These are phyloP conservation scores for Psophia crepitans DNA, from an alignment of 2,113 vertebrate genomes.

Conservation along the genomic window DNA sequence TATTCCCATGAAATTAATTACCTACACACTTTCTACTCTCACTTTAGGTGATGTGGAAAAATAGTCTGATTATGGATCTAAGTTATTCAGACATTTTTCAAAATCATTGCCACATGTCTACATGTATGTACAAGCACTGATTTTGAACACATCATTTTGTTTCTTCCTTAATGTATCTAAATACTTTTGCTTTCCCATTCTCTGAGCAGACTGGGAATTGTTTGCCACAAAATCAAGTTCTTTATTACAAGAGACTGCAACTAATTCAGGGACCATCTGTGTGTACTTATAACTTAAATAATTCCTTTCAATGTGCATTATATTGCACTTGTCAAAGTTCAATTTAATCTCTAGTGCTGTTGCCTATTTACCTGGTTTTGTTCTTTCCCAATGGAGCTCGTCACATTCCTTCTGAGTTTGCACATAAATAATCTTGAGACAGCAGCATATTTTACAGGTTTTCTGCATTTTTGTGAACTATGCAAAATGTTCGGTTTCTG, in stretches of 20 bases:
- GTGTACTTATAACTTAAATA: slow-evolving; percentile 32
- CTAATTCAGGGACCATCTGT: slow-evolving; percentile 53
- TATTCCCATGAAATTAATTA: not conserved
- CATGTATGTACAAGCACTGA: not conserved
- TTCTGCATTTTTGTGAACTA: not conserved
- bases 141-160: not conserved
- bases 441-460: not conserved
- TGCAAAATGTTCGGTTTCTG: not conserved
- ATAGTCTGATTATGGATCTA: not conserved
- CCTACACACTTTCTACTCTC: not conserved
- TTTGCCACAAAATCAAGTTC: not conserved
- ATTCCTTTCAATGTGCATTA: not conserved
- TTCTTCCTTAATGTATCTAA: not conserved
- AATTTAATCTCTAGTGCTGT: not conserved
- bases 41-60: not conserved
- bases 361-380: slow-evolving; percentile 1
- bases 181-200: not conserved
- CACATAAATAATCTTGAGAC: not conserved
- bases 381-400: not conserved
- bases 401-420: not conserved
- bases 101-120: not conserved
- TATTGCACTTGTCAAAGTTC: slow-evolving; percentile 3
- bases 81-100: not conserved
- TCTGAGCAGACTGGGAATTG: not conserved
- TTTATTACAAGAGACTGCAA: not conserved